Percentiles rank a stretch among this genome's conserved stretches.
Evolutionary conservation across 1,140 invertebrate species (phyloP).

Genomic region (Psix sp.): DNA sequence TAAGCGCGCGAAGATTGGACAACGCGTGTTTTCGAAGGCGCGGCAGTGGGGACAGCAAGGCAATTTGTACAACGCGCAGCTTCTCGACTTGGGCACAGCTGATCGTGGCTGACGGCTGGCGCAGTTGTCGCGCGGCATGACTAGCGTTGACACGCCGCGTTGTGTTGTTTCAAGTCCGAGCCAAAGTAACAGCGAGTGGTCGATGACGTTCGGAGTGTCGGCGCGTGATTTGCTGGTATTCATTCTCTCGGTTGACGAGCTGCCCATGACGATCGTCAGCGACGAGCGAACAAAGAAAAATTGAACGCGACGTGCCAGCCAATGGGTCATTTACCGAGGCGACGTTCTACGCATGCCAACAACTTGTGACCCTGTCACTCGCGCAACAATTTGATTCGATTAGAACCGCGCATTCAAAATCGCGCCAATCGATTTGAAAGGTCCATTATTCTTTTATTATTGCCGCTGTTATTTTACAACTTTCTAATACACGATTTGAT

Average conservation of each 20-base stretch:
- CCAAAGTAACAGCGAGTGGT: neutral
- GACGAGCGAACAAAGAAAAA: neutral
- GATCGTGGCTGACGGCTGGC: conserved; percentile 12
- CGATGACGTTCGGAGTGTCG: neutral
- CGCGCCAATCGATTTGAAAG: conserved; percentile 40
- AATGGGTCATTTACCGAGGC: conserved; percentile 42
- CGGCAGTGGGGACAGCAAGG: too few relatives aligned
- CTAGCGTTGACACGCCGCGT: conserved; percentile 19
- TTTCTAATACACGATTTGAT: too few relatives aligned
- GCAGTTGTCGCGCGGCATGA: conserved; percentile 31
- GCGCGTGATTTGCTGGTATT: too few relatives aligned
- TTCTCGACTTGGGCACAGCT: conserved; percentile 34
- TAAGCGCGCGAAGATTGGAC: too few relatives aligned
- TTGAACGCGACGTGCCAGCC: conserved; percentile 20
- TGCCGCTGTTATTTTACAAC: too few relatives aligned
- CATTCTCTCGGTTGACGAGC: too few relatives aligned
- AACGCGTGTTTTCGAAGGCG: too few relatives aligned
- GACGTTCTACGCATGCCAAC: conserved; percentile 40
- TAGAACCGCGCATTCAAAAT: conserved; percentile 26
- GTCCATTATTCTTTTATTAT: too few relatives aligned
- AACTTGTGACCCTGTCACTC: conserved; percentile 31
- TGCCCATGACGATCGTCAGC: too few relatives aligned
- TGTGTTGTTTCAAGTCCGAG: neutral
- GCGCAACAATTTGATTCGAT: conserved; percentile 21
- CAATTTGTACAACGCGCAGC: conserved; percentile 31